Evolutionary conservation across 2,888 invertebrate genomes (phyloP).

Genomic region (Stenoptilia bipunctidactyla): DNA sequence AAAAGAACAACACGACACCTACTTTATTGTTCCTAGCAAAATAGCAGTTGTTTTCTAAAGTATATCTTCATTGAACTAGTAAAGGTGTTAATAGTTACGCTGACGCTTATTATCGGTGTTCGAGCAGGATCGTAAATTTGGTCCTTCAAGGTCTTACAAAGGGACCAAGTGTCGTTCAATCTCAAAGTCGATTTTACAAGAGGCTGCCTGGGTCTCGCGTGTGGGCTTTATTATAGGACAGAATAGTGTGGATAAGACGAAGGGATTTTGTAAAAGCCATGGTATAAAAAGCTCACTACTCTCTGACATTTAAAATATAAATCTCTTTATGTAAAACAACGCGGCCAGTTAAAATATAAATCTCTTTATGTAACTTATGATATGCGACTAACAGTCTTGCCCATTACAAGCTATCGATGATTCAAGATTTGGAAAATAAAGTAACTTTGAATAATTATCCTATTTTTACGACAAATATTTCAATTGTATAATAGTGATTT

Average conservation of each 20-base stretch:
- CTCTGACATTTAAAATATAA: constrained; percentile 5
- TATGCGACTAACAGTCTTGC: too few species aligned
- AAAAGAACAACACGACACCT: constrained; percentile 1
- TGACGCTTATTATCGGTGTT: constrained; percentile 49
- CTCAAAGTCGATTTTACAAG: constrained; percentile 65
- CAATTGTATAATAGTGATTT: too few species aligned
- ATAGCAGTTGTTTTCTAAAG: constrained; percentile 6
- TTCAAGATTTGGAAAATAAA: too few species aligned
- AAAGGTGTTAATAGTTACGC: constrained; percentile 61
- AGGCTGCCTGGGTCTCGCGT: constrained; percentile 58
- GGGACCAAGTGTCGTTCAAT: constrained; percentile 53
- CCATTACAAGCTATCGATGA: too few species aligned
- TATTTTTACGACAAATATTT: too few species aligned
- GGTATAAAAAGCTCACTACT: too few species aligned
- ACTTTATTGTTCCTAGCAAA: background rate
- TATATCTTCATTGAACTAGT: constrained; percentile 49
- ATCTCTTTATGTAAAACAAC: constrained; percentile 2
- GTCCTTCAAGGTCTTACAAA: constrained; percentile 61
- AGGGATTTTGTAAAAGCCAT: too few species aligned
- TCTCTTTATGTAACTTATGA: too few species aligned
- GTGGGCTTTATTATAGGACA: constrained; percentile 38
- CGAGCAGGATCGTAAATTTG: constrained; percentile 59
- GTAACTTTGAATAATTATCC: too few species aligned
- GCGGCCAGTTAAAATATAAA: too few species aligned
- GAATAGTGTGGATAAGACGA: constrained; percentile 30